Percentiles rank a stretch among this genome's conserved stretches.
These are phyloP conservation scores for Drosophila atripex DNA, from an alignment of 2,888 invertebrate species.

Conservation along the genomic window DNA sequence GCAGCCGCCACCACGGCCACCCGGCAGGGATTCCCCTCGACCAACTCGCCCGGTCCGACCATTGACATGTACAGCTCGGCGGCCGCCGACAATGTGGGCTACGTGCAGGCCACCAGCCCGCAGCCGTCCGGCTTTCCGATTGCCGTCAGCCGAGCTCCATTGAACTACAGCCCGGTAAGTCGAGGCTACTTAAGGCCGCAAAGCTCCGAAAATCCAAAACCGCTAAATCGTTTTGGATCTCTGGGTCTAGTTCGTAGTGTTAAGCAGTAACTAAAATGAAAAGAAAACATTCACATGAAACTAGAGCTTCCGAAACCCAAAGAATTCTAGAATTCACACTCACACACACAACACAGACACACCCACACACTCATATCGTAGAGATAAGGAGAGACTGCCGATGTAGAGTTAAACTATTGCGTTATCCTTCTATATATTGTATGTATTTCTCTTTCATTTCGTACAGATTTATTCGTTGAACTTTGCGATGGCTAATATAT, in stretches of 20 bases:
- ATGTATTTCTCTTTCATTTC: conserved; percentile 81
- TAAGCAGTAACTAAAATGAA: neutral
- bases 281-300: conserved; percentile 3
- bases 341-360: conserved; percentile 7
- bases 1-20: conserved; percentile 89
- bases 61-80: conserved; percentile 97
- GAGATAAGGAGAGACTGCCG: conserved; percentile 35
- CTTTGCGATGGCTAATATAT: conserved; percentile 83
- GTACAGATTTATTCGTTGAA: conserved; percentile 83
- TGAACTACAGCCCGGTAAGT: conserved; percentile 96
- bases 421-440: conserved; percentile 73
- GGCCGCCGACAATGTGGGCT: conserved; percentile 93
- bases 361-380: conserved; percentile 20
- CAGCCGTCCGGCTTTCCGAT: conserved; percentile 98
- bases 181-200: neutral
- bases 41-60: conserved; percentile 95
- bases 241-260: conserved; percentile 1
- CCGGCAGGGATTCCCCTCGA: conserved; percentile 93
- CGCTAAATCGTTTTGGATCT: neutral
- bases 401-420: conserved; percentile 53
- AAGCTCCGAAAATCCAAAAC: neutral
- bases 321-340: conserved; percentile 14
- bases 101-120: conserved; percentile 98
- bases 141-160: conserved; percentile 96
- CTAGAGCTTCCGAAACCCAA: conserved; percentile 16